phyloP scores from a whole-genome alignment of 2,888 invertebrate species.

The Aporophyla lueneburgensis region DNA sequence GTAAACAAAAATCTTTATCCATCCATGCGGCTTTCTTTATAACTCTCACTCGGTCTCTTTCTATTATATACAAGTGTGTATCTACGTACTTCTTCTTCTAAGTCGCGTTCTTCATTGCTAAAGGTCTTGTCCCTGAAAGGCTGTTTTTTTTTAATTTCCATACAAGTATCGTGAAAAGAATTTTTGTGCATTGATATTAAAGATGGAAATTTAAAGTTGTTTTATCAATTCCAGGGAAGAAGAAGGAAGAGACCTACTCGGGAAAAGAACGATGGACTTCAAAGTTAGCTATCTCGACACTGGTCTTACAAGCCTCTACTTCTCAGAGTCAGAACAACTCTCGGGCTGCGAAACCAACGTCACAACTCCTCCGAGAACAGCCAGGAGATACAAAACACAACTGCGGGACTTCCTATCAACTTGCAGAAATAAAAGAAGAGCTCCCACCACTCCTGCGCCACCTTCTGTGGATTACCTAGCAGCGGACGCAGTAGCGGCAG shows the following conservation, averaged over 20 bases:
- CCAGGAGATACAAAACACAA: constrained; percentile 98
- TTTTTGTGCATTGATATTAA: background rate
- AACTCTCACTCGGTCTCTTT: background rate
- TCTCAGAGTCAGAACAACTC: constrained; percentile 96
- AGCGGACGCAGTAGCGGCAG: constrained; percentile 93
- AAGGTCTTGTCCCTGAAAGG: too few species aligned
- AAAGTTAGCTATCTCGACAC: constrained; percentile 99
- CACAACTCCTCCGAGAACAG: constrained; percentile 94
- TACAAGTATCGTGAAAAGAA: background rate
- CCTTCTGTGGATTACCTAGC: constrained; percentile 93
- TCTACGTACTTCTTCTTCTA: too few species aligned
- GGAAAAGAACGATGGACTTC: constrained; percentile 99
- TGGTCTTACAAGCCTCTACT: constrained; percentile 97
- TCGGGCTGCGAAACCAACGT: constrained; percentile 92
- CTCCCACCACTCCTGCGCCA: constrained; percentile 90
- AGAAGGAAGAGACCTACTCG: constrained; percentile 98
- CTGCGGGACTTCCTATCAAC: constrained; percentile 97
- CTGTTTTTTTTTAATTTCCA: too few species aligned
- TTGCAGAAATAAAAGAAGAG: constrained; percentile 95
- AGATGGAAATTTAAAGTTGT: too few species aligned
- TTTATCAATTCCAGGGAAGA: constrained; percentile 94
- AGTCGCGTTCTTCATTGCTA: too few species aligned
- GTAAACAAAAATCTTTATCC: too few species aligned
- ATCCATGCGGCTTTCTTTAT: background rate
- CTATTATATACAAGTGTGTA: background rate